These are phyloP conservation scores for Diadegma fenestrale DNA, from an alignment of 2,888 invertebrate genomes.

Conservation along the genomic window DNA sequence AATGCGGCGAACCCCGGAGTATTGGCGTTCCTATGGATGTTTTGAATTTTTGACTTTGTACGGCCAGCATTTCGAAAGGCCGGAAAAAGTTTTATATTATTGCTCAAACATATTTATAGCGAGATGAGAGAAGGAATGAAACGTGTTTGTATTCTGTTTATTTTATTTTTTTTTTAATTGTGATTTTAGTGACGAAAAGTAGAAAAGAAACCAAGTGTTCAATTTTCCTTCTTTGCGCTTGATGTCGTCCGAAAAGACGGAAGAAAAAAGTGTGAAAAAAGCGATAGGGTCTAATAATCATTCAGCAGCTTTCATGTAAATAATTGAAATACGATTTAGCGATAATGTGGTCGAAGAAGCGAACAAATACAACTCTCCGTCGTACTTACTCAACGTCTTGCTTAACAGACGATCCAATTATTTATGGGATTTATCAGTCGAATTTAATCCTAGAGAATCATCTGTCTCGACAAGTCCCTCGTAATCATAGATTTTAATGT, in stretches of 20 bases:
- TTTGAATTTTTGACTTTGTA: slow-evolving; percentile 61
- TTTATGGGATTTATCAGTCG: slow-evolving; percentile 33
- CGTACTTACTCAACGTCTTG: slow-evolving; percentile 56
- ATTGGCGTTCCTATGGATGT: slow-evolving; percentile 63
- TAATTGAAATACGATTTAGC: slow-evolving; percentile 52
- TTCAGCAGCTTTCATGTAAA: slow-evolving; percentile 65
- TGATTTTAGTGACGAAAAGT: slow-evolving; percentile 44
- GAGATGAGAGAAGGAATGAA: slow-evolving; percentile 59
- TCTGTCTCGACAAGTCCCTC: slow-evolving; percentile 62
- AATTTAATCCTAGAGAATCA: slow-evolving; percentile 58
- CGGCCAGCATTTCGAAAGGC: slow-evolving; percentile 43
- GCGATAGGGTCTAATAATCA: slow-evolving; percentile 39
- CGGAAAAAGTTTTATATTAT: slow-evolving; percentile 63
- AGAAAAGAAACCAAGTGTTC: slow-evolving; percentile 38
- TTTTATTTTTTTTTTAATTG: slow-evolving; percentile 29
- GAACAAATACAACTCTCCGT: slow-evolving; percentile 44
- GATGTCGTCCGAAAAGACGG: background rate
- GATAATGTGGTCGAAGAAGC: slow-evolving; percentile 11
- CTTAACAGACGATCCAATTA: slow-evolving; percentile 64
- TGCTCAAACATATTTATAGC: slow-evolving; percentile 65
- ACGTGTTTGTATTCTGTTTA: slow-evolving; percentile 28
- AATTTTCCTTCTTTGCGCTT: slow-evolving; percentile 34
- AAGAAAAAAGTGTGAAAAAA: background rate
- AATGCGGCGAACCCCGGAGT: background rate
- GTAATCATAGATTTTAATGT: slow-evolving; percentile 71